These are phyloP conservation scores for Pangasius djambal DNA, from an alignment of 2,797 vertebrate species.

Conservation along the genomic window DNA sequence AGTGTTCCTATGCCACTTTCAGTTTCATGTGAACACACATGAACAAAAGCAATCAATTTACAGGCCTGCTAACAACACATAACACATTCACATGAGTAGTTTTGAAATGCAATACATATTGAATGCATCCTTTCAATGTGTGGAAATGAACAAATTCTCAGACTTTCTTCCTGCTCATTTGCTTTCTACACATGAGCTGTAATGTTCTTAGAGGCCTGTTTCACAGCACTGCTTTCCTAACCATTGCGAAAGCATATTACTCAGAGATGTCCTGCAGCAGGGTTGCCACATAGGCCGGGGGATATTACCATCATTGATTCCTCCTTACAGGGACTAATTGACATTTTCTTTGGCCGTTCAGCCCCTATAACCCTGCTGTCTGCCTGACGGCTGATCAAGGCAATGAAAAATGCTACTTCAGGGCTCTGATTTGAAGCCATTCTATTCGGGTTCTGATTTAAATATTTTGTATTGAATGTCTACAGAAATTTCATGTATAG, in stretches of 20 bases:
- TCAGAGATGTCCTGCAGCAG: not conserved
- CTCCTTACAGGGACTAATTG: slow-evolving; percentile 32
- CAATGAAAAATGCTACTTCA: slow-evolving; percentile 23
- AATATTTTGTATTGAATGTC: slow-evolving; percentile 5
- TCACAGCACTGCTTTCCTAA: slow-evolving; percentile 5
- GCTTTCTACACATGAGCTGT: not conserved
- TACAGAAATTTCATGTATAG: not conserved
- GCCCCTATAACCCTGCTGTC: not conserved
- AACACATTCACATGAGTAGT: not conserved
- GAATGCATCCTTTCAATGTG: not conserved
- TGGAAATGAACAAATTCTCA: not conserved
- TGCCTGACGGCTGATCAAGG: not conserved
- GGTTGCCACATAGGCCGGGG: not conserved
- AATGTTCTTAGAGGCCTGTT: not conserved
- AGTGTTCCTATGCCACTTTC: not conserved
- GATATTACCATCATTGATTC: slow-evolving; percentile 44
- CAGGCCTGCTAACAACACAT: not conserved
- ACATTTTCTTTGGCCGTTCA: slow-evolving; percentile 29
- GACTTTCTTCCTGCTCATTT: not conserved
- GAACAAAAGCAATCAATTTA: not conserved
- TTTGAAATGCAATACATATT: not conserved
- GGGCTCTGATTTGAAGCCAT: not conserved
- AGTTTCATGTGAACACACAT: not conserved
- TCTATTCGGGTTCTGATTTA: not conserved
- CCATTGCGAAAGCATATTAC: not conserved